These are phyloP conservation scores for Tubulanus polymorphus DNA, from an alignment of 2,888 invertebrate genomes.

Conservation along the genomic window DNA sequence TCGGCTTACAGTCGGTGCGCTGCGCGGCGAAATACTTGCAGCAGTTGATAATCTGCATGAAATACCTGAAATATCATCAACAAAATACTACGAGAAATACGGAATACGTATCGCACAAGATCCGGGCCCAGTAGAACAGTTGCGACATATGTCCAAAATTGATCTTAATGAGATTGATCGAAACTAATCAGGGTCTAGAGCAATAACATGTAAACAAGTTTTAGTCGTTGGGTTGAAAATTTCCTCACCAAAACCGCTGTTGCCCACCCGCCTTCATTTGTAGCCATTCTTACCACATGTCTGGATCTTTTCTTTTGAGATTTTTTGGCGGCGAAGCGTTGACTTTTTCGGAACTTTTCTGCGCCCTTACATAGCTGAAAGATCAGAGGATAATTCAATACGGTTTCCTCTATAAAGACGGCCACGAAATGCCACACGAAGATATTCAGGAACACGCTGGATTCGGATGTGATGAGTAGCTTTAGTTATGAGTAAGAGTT, in stretches of 20 bases:
- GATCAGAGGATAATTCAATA: too few species aligned
- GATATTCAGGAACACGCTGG: too few species aligned
- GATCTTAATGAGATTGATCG: too few species aligned
- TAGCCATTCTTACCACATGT: constrained; percentile 61
- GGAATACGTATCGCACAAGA: too few species aligned
- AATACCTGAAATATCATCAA: constrained; percentile 56
- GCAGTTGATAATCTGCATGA: constrained; percentile 78
- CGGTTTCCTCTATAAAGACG: too few species aligned
- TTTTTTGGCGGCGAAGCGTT: constrained; percentile 70
- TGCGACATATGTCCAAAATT: too few species aligned
- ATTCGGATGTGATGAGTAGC: too few species aligned
- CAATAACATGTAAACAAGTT: neutral
- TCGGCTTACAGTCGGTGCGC: constrained; percentile 37
- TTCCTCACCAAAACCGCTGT: neutral
- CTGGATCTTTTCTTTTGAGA: constrained; percentile 72
- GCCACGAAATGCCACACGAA: too few species aligned
- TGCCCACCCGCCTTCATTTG: too few species aligned
- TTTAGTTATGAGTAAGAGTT: too few species aligned
- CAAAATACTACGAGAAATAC: neutral
- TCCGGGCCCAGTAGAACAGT: too few species aligned
- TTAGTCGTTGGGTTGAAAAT: neutral
- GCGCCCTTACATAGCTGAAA: constrained; percentile 66
- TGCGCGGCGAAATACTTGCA: constrained; percentile 66
- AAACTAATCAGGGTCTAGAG: too few species aligned
- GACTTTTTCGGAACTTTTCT: constrained; percentile 76